These are phyloP conservation scores for Ammodytes dubius DNA, from an alignment of 2,113 vertebrate genomes.

Conservation along the genomic window DNA sequence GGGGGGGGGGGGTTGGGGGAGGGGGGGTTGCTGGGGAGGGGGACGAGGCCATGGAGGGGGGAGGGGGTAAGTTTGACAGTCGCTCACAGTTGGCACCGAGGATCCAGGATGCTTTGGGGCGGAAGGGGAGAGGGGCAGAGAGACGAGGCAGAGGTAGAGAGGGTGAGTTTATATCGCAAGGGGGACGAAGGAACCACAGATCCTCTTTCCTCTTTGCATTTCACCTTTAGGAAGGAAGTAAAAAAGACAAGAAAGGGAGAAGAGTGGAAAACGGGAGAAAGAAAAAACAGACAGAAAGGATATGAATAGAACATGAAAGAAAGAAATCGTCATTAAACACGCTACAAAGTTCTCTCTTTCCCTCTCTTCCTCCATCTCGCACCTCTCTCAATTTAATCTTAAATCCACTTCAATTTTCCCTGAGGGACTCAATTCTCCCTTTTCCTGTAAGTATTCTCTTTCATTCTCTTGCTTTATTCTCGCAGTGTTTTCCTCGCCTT, in stretches of 20 bases:
- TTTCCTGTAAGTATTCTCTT: constrained; percentile 83
- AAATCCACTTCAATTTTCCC: constrained; percentile 76
- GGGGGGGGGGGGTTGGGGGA: constrained; percentile 12
- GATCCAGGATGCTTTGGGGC: constrained; percentile 79
- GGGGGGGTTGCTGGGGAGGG: background rate
- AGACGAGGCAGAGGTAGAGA: constrained; percentile 68
- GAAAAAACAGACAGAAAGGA: constrained; percentile 40
- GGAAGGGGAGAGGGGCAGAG: constrained; percentile 72
- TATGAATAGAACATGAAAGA: constrained; percentile 78
- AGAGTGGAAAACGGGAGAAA: constrained; percentile 33
- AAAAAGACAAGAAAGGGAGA: constrained; percentile 35
- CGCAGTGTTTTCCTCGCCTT: constrained; percentile 57
- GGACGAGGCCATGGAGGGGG: constrained; percentile 48
- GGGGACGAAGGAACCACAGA: constrained; percentile 62
- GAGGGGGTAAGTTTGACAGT: constrained; percentile 79
- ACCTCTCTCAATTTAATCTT: constrained; percentile 80
- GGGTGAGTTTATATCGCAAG: constrained; percentile 63
- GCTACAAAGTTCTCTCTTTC: constrained; percentile 73
- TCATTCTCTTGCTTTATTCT: constrained; percentile 72
- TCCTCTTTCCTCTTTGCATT: constrained; percentile 59
- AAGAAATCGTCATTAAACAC: constrained; percentile 75
- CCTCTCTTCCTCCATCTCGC: constrained; percentile 72
- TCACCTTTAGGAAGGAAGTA: constrained; percentile 62
- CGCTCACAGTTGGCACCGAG: constrained; percentile 84
- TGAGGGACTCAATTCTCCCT: constrained; percentile 70